Percentiles rank a stretch among this genome's conserved stretches.
Conservation (phyloP, 2,113 vertebrate genomes). For the Pardalotus punctatus region DNA sequence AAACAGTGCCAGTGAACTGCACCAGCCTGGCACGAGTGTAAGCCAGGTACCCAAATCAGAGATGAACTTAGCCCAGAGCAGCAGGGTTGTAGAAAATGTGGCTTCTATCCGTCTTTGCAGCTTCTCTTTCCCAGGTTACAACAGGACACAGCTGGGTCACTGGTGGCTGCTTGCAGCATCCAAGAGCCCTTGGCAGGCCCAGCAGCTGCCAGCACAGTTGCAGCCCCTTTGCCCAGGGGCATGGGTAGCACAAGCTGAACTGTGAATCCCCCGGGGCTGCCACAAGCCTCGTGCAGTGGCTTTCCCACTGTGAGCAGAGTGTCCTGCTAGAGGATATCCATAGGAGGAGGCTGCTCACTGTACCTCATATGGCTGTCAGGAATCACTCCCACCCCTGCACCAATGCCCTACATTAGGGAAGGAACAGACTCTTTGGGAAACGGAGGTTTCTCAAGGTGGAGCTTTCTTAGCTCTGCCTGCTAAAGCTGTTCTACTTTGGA, state of each 20-base stretch:
- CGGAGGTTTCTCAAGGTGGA: not conserved
- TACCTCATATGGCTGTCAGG: rapidly evolving
- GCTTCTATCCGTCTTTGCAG: not conserved
- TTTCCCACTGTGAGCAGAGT: not conserved
- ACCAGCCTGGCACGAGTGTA: not conserved
- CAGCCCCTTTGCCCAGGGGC: not conserved
- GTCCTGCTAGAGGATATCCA: not conserved
- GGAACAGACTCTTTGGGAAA: not conserved
- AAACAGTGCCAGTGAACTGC: not conserved
- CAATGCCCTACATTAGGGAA: not conserved
- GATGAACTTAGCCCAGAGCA: not conserved
- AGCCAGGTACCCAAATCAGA: not conserved
- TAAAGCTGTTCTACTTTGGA: not conserved
- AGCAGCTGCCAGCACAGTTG: not conserved
- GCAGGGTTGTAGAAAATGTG: not conserved
- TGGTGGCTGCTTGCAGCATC: not conserved
- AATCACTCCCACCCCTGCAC: not conserved
- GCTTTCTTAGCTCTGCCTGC: not conserved
- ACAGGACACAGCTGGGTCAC: not conserved
- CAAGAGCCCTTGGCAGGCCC: not conserved
- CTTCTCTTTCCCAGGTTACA: not conserved
- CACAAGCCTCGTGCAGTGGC: rapidly evolving
- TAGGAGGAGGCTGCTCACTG: not conserved
- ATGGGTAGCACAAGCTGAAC: rapidly evolving
- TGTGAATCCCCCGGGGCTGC: rapidly evolving